These are phyloP conservation scores for Willisornis vidua DNA, from an alignment of 2,113 vertebrate genomes.

Conservation along the genomic window DNA sequence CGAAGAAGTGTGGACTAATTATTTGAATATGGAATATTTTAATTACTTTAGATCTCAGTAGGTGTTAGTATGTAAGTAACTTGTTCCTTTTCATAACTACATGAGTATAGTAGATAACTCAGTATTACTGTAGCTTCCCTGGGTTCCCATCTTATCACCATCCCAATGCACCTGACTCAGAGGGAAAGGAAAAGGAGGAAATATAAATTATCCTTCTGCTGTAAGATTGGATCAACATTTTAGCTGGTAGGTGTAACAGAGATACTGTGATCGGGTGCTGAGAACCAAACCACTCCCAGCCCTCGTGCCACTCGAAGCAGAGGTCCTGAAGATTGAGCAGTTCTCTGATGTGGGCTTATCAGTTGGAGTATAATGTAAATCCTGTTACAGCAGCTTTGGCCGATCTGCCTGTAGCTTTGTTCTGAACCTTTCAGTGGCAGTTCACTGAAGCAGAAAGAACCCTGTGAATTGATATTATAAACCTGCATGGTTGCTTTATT, in stretches of 20 bases:
- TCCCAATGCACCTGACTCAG: background rate
- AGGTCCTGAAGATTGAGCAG: conserved; percentile 49
- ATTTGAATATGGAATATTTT: background rate
- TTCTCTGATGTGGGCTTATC: conserved; percentile 79
- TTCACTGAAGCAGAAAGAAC: conserved; percentile 81
- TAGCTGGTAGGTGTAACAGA: conserved; percentile 43
- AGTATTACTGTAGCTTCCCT: background rate
- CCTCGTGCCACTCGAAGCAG: conserved; percentile 57
- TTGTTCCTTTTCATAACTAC: background rate
- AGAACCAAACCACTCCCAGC: conserved; percentile 26
- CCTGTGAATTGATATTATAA: conserved; percentile 82
- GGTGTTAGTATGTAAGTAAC: background rate
- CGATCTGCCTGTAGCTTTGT: conserved; percentile 81
- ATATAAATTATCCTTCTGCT: conserved; percentile 11
- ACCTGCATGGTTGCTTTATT: conserved; percentile 76
- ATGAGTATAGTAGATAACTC: background rate
- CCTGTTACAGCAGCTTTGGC: conserved; percentile 78
- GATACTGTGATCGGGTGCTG: conserved; percentile 62
- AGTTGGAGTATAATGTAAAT: conserved; percentile 78
- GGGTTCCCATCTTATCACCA: background rate
- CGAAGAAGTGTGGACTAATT: background rate
- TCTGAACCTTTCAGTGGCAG: conserved; percentile 81
- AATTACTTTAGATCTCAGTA: background rate
- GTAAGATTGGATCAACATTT: conserved; percentile 1
- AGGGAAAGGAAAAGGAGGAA: background rate